These are phyloP conservation scores for Eilema caniola DNA, from an alignment of 2,888 invertebrate genomes.

Conservation along the genomic window DNA sequence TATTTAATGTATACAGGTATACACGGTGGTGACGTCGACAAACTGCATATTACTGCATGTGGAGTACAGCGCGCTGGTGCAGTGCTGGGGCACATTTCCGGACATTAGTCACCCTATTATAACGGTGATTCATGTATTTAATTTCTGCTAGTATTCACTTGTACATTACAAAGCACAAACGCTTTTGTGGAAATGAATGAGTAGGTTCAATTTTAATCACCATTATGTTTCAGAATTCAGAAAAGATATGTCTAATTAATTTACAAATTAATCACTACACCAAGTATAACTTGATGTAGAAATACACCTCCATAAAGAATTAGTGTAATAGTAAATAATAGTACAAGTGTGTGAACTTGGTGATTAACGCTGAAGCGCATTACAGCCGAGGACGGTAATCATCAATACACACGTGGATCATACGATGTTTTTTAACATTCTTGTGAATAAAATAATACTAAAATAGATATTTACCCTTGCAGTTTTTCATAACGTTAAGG, in stretches of 20 bases:
- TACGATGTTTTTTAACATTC: no score
- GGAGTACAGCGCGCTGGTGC: conserved; percentile 79
- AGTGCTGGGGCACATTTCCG: conserved; percentile 83
- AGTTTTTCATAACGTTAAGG: no score
- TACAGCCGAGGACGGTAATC: no score
- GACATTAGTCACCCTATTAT: conserved; percentile 78
- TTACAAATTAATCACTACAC: neutral
- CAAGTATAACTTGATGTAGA: no score
- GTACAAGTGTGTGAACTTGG: no score
- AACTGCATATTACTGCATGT: conserved; percentile 83
- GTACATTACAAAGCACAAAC: conserved; percentile 28
- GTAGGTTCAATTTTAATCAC: neutral
- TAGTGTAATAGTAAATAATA: no score
- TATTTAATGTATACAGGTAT: conserved; percentile 66
- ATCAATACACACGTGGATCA: no score
- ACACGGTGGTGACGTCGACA: conserved; percentile 82
- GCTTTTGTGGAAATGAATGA: conserved; percentile 1
- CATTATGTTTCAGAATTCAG: neutral
- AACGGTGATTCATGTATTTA: conserved; percentile 71
- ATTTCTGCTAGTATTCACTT: conserved; percentile 42
- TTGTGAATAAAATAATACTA: no score
- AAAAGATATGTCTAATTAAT: neutral
- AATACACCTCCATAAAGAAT: no score
- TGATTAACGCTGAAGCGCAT: no score
- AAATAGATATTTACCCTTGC: no score